phyloP scores from a whole-genome alignment of 2,888 invertebrate genomes.

The Tetranychus truncatus region DNA sequence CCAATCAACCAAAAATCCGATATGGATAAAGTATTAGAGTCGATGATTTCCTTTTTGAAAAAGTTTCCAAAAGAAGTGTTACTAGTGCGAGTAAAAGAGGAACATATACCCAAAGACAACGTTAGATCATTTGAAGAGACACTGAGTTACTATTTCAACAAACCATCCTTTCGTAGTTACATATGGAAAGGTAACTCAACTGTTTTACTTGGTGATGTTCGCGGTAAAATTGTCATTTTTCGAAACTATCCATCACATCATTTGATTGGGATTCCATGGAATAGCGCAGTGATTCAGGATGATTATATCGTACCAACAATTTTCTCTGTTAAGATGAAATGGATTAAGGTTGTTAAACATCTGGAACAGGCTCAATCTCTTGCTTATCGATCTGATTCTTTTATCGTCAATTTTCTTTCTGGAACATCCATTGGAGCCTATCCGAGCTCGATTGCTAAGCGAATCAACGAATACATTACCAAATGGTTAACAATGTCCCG shows the following conservation, averaged over 20 bases:
- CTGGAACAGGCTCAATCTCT: neutral
- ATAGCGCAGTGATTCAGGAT: slow-evolving; percentile 15
- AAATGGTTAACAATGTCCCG: neutral
- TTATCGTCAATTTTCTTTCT: slow-evolving; percentile 15
- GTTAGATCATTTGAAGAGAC: slow-evolving; percentile 9
- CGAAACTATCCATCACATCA: neutral
- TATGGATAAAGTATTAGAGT: slow-evolving; percentile 10
- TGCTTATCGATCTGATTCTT: neutral
- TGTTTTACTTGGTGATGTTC: slow-evolving; percentile 13
- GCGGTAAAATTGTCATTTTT: slow-evolving; percentile 16
- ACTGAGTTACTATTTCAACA: neutral
- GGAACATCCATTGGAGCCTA: neutral
- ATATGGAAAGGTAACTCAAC: slow-evolving; percentile 10
- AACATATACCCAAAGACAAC: neutral
- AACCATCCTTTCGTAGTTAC: neutral
- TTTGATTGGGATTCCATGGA: slow-evolving; percentile 10
- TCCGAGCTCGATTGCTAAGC: neutral
- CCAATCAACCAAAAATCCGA: neutral
- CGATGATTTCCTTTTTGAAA: slow-evolving; percentile 2
- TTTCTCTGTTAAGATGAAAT: slow-evolving; percentile 9
- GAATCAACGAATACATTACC: slow-evolving; percentile 12
- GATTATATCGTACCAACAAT: slow-evolving; percentile 13
- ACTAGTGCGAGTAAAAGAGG: slow-evolving; percentile 13
- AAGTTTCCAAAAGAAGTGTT: slow-evolving; percentile 13
- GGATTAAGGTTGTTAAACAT: slow-evolving; percentile 14